Conservation (phyloP, 1,140 invertebrate genomes). For the fruit fly (Drosophila melanogaster) region Release_6_plus_ISO1_MT NT_033777.3:28419001-28419500, state of each 20-base stretch:
- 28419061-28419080: conserved; percentile 11
- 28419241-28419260: not conserved
- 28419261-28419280: not conserved
- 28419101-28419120: conserved; percentile 23
- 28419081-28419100: conserved; percentile 25
- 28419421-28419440: not conserved
- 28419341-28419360: conserved; percentile 18
- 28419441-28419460: conserved; percentile 12
- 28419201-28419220: conserved; percentile 54
- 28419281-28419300: conserved; percentile 65
- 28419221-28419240: conserved; percentile 60
- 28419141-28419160: conserved; percentile 54
- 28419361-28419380: conserved; percentile 59
- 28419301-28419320: conserved; percentile 69
- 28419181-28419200: conserved; percentile 8
- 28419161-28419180: conserved; percentile 40
- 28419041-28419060: no score
- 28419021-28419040: not conserved
- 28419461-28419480: conserved; percentile 68
- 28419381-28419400: conserved; percentile 82
- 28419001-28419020: conserved; percentile 64
- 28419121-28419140: conserved; percentile 45
- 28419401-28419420: conserved; percentile 37
- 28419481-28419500: conserved; percentile 79
- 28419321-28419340: conserved; percentile 28